Base-by-base conservation (phyloP, 2,888 invertebrate genomes). In the Galeopsomyia nigrocyanea region DNA sequence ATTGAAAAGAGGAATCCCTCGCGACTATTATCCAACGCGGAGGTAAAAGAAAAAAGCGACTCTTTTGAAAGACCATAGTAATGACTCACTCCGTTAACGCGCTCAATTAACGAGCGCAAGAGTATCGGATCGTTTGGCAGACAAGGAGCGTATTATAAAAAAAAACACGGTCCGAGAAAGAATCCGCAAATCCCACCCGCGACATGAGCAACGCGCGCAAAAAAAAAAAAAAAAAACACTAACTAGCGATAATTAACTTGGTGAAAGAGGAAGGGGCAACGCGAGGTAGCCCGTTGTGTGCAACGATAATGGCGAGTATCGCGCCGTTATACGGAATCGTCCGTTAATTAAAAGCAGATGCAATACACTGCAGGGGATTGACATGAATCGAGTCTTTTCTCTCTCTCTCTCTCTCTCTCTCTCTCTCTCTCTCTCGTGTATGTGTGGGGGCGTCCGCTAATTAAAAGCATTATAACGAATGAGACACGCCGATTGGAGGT, bases 391-490 rank as follows among this genome's bases (percentile, higher is more conserved):
- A 22, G 31, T 5, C 26, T 57, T 46, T 31, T 39, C n/a, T n/a
- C n/a, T n/a, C n/a, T n/a, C n/a, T n/a, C n/a, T n/a, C n/a, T n/a
- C n/a, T n/a, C n/a, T n/a, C n/a, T n/a, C n/a, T n/a, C n/a, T n/a
- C n/a, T n/a, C n/a, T 7, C 10, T 10, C n/a, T 21, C 19, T 31
- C 3, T 3, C 22, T 0, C 56, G 58, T 19, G 26, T 21, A 19
- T 14, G 55, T 21, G 17, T 14, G 62, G 10, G 56, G 9, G 50
- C 58, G 58, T 22, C 61, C 77, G 77, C 77, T 77, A 77, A 79
- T 79, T 79, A 79, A 78, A 77, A 75, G 74, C 76, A 76, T 77
- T 76, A 75, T 77, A 76, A 78, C 74, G 73, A 77, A 75, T 70
- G 77, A 56, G 72, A 65, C 3, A 26, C 26, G 26, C 66, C 71